phyloP scores from a whole-genome alignment of 2,888 invertebrate species.

The Melanophora roralis region DNA sequence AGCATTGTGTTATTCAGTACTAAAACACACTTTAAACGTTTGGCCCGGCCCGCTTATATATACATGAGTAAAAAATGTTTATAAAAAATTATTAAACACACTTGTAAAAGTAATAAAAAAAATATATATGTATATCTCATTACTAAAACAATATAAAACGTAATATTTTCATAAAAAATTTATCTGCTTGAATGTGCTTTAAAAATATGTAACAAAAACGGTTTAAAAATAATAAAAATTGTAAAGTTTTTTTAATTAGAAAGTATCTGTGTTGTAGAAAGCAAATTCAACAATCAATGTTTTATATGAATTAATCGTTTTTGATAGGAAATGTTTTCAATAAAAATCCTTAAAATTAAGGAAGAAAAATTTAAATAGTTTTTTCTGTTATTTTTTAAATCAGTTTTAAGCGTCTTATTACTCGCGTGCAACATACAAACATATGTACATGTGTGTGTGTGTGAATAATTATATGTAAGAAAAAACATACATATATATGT shows the following conservation, averaged over 20 bases:
- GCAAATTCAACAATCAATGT: too few species aligned
- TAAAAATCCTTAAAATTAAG: too few species aligned
- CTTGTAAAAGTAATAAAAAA: slow-evolving; percentile 28
- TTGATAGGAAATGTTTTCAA: too few species aligned
- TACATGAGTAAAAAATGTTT: slow-evolving; percentile 1
- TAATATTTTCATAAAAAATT: too few species aligned
- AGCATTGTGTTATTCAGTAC: slow-evolving; percentile 58
- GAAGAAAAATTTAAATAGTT: too few species aligned
- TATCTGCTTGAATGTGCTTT: too few species aligned
- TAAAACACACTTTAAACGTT: slow-evolving; percentile 60
- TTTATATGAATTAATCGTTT: too few species aligned
- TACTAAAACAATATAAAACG: neutral
- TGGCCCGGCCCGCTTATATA: slow-evolving; percentile 55
- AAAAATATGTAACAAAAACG: slow-evolving; percentile 1
- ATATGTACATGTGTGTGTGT: neutral
- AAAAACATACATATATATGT: too few species aligned
- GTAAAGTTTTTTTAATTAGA: neutral
- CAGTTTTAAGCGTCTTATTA: neutral
- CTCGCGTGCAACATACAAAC: too few species aligned
- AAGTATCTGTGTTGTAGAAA: slow-evolving; percentile 55
- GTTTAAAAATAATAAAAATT: neutral
- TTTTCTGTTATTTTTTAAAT: too few species aligned
- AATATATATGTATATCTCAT: slow-evolving; percentile 17
- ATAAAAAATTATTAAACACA: slow-evolving; percentile 28
- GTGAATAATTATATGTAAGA: too few species aligned